These are phyloP conservation scores for Pteronura brasiliensis DNA, from an alignment of 2,113 vertebrate genomes.

Conservation along the genomic window DNA sequence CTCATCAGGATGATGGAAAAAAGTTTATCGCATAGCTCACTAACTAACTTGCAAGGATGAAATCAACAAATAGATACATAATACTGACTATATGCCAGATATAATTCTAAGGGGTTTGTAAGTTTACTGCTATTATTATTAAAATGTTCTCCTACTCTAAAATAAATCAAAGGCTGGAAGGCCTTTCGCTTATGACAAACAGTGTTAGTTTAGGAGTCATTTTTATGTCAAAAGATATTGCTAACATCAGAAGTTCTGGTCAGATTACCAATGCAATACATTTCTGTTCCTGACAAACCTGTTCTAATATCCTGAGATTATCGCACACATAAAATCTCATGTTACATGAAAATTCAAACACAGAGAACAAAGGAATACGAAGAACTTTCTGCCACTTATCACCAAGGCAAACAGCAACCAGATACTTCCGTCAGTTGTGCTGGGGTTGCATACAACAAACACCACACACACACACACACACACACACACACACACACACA, in stretches of 20 bases:
- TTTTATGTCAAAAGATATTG: not conserved
- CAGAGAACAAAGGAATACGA: not conserved
- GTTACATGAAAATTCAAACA: slow-evolving; percentile 33
- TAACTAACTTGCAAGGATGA: not conserved
- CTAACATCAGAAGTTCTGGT: not conserved
- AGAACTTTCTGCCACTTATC: not conserved
- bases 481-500: not conserved
- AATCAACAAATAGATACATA: not conserved
- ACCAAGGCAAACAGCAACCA: slow-evolving; percentile 26
- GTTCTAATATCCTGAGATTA: not conserved
- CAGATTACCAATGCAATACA: not conserved
- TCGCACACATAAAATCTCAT: not conserved
- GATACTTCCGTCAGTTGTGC: not conserved
- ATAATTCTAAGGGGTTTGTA: not conserved
- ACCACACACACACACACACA: not conserved
- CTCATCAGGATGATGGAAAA: not conserved
- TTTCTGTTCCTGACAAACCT: not conserved
- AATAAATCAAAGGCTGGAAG: not conserved
- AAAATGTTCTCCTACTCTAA: not conserved
- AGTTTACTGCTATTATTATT: not conserved
- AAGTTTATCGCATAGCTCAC: not conserved
- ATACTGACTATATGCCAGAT: not conserved
- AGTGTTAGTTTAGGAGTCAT: not conserved
- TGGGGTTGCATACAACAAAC: not conserved
- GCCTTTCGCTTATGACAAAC: not conserved